Evolutionary conservation across 2,113 vertebrate species (phyloP), one percentile per base, ranked within the genome.

Genomic region (Hydrolagus affinis): DNA sequence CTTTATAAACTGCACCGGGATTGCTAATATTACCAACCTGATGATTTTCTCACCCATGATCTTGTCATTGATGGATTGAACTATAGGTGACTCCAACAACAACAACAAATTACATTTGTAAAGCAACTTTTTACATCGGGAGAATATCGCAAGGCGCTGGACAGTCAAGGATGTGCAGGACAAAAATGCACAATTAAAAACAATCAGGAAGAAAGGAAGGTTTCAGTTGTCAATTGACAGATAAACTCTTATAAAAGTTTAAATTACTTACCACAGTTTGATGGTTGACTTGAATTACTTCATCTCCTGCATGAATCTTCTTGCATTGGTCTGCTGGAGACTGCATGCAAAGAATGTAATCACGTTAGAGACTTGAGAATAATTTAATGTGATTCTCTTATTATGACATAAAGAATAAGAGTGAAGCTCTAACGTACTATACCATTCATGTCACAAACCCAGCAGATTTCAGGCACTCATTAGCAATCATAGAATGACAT

Each of bases 241-340:
- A 66, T 4, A 21, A 10, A 14, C 17, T 9, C 28, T 32, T 30
- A 30, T 64, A 66, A 28, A 66, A 68, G 23, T 62, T 74, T 85
- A 10, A 23, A 60, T n/a, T 11, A 92, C 94, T 93, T 86, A 95
- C 94, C 91, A 94, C 87, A 59, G 93, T 93, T 86, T 91, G 90
- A 83, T 93, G 92, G 85, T 93, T 93, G 89, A 94, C 91, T 87
- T 93, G 92, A 77, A 94, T 93, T 86, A 91, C 90, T 86, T 95
- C 92, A 87, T 93, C 91, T 8, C 93, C 92, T 85, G 90, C 92
- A 15, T 92, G 92, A 90, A 95, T 91, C 86, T 94, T 94, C 90
- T 95, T 94, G 76, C 93, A 94, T 86, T 93, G 94, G 88, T 94
- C 94, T 86, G 93, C 92, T 86, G 92, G 93, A 88, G 93, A 93